Evolutionary conservation across 2,888 invertebrate genomes (phyloP), one percentile per base, ranked within the genome.

Genomic region (Plusia festucae): DNA sequence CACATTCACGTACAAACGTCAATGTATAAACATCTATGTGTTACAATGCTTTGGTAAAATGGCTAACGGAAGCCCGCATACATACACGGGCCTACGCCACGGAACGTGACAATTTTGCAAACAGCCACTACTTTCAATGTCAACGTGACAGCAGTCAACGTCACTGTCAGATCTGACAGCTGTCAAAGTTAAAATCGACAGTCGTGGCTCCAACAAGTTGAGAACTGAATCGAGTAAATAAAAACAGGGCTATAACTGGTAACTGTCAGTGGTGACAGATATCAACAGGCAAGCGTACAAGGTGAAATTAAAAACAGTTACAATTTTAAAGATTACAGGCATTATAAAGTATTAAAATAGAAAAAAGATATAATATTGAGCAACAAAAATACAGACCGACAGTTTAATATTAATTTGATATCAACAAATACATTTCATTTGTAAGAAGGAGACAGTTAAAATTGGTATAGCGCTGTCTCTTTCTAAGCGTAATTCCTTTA

Each of bases 31-130:
- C 22, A 63, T 77, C 73, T 76, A 79, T 70, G 73, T 79, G 73
- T 73, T 82, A 82, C 79, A 84, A 76, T 79, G 81, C 86, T 86
- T 86, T 86, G 85, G 86, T 85, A 83, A 79, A 81, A 82, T 82
- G 85, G 84, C 82, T 76, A 81, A 82, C 75, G 76, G 73, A 57
- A 54, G 67, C 64, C 24, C 55, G 52, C 44, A 44, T 40, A 55
- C 44, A 54, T 54, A 58, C 49, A 53, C 65, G 55, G 46, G 55
- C 67, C 58, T 53, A 61, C 65, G 68, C 70, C 79, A 71, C 79
- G 64, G 73, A 68, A 69, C 67, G 61, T 56, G 57, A 66, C 65
- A 64, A 79, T 70, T 71, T 75, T 60, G 58, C 66, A 61, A 65
- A 60, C 22, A 57, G 68, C 57, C 60, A 67, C 69, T 69, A 27